These are phyloP conservation scores for Hypsibius dujardini DNA, from an alignment of 1,140 invertebrate genomes.

Conservation along the genomic window DNA sequence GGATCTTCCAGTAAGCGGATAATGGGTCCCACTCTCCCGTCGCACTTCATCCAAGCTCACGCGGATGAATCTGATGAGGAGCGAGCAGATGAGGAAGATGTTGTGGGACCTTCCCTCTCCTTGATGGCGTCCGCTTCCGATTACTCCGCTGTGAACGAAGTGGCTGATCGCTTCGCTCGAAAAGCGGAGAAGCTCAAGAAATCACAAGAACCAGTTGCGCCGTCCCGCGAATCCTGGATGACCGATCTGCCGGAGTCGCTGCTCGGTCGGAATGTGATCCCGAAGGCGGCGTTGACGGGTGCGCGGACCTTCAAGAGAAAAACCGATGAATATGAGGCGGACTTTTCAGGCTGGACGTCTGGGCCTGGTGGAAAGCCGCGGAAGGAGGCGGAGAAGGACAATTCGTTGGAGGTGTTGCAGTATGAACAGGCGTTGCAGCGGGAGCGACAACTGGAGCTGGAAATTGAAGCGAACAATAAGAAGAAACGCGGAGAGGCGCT, in stretches of 20 bases:
- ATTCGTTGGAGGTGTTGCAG: neutral
- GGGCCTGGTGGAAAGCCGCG: neutral
- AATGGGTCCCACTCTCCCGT: neutral
- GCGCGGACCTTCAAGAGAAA: neutral
- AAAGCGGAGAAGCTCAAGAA: neutral
- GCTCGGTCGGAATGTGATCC: neutral
- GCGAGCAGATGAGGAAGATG: neutral
- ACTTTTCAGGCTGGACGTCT: neutral
- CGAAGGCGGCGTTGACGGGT: neutral
- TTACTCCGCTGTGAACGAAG: neutral
- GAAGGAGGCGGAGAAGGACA: neutral
- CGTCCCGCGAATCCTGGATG: neutral
- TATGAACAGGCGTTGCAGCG: neutral
- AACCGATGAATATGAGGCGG: slow-evolving; percentile 9
- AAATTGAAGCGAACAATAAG: neutral
- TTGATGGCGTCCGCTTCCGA: neutral
- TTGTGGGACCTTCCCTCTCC: neutral
- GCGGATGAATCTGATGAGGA: neutral
- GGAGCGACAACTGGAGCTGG: neutral
- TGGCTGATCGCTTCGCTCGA: neutral
- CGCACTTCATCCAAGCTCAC: neutral
- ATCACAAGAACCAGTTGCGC: neutral
- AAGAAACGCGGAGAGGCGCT: neutral
- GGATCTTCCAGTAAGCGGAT: neutral
- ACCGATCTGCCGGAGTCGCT: neutral